phyloP scores from a whole-genome alignment of 2,888 invertebrate species.

The Callyntrura sp. region DNA sequence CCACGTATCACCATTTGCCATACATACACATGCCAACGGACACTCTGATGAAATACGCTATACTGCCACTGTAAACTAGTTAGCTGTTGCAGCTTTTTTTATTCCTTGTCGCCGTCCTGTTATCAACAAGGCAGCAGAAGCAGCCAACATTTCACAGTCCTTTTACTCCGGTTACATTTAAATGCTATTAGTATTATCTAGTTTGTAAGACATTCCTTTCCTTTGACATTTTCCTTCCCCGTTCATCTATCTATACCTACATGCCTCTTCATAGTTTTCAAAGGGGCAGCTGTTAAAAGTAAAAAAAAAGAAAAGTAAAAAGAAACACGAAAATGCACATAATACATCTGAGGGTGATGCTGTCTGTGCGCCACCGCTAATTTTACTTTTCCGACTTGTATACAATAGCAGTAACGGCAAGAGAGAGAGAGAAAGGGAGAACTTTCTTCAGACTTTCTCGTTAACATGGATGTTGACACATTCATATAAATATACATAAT shows the following conservation, averaged over 20 bases:
- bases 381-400: background rate
- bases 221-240: constrained; percentile 40
- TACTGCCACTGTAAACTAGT: background rate
- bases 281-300: no score
- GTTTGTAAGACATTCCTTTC: background rate
- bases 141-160: background rate
- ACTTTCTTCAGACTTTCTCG: background rate
- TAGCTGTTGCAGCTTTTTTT: background rate
- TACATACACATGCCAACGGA: no score
- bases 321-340: background rate
- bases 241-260: background rate
- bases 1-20: background rate
- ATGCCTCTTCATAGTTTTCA: background rate
- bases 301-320: background rate
- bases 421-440: background rate
- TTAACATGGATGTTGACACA: constrained; percentile 34
- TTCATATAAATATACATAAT: background rate
- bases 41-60: no score
- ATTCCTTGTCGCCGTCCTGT: no score
- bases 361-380: no score
- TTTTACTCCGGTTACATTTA: constrained; percentile 18
- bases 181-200: constrained; percentile 36
- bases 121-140: no score
- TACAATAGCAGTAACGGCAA: background rate
- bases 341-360: background rate